phyloP scores from a whole-genome alignment of 2,888 invertebrate species.

The Villa cingulata region DNA sequence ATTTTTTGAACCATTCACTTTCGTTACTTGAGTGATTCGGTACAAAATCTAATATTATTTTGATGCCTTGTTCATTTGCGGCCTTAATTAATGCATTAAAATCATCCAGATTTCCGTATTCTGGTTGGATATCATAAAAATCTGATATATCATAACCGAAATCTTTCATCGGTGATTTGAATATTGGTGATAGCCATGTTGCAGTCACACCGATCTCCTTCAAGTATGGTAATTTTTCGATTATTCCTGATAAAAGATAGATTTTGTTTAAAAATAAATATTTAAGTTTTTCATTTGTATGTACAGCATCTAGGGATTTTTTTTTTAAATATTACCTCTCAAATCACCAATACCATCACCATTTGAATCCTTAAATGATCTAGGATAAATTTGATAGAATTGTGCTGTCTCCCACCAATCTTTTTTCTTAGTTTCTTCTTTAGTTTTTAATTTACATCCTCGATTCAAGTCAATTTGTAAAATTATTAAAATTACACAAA shows the following conservation, averaged over 20 bases:
- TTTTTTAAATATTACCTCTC: conserved; percentile 44
- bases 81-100: conserved; percentile 45
- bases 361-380: conserved; percentile 71
- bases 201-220: conserved; percentile 56
- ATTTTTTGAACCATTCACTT: conserved; percentile 73
- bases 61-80: conserved; percentile 43
- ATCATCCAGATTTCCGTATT: conserved; percentile 61
- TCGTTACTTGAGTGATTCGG: conserved; percentile 68
- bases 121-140: conserved; percentile 55
- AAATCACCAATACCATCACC: conserved; percentile 81
- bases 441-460: too few species aligned
- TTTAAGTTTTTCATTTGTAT: too few species aligned
- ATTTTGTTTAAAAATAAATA: neutral
- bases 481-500: too few species aligned
- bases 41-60: conserved; percentile 53
- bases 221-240: conserved; percentile 46
- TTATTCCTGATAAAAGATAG: conserved; percentile 36
- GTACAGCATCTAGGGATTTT: too few species aligned
- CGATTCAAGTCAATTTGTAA: too few species aligned
- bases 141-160: conserved; percentile 79
- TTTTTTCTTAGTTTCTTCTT: too few species aligned
- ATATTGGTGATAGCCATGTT: conserved; percentile 77
- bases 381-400: conserved; percentile 75
- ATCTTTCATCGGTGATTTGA: conserved; percentile 69
- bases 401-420: conserved; percentile 65